phyloP scores from a whole-genome alignment of 2,888 invertebrate genomes.

The Drosophila imparisetae region DNA sequence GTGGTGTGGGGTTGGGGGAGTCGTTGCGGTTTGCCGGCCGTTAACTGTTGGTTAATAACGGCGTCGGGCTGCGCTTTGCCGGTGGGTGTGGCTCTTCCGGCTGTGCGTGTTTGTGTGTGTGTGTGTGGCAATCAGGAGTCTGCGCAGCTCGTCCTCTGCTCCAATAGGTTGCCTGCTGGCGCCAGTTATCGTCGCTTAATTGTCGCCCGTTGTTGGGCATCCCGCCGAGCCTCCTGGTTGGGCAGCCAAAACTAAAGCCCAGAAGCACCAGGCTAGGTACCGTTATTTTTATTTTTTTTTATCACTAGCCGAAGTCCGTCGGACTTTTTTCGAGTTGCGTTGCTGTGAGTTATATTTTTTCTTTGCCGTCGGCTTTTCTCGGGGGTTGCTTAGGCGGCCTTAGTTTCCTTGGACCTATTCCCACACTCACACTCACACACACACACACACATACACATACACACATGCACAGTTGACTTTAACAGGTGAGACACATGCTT shows the following conservation, averaged over 20 bases:
- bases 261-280: constrained; percentile 26
- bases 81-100: constrained; percentile 78
- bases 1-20: neutral
- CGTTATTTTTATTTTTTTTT: neutral
- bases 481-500: constrained; percentile 15
- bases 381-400: constrained; percentile 38
- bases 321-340: constrained; percentile 19
- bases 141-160: constrained; percentile 76
- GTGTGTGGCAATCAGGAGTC: constrained; percentile 64
- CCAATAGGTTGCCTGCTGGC: constrained; percentile 70
- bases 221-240: constrained; percentile 70
- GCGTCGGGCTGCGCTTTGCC: constrained; percentile 14
- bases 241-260: constrained; percentile 30
- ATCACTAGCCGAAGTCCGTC: constrained; percentile 41
- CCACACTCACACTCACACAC: constrained; percentile 15
- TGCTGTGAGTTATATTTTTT: constrained; percentile 13
- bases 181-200: constrained; percentile 60
- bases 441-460: neutral
- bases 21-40: constrained; percentile 43
- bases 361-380: constrained; percentile 38
- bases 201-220: constrained; percentile 58
- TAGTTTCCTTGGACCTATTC: constrained; percentile 58
- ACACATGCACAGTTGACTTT: neutral
- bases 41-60: constrained; percentile 69
- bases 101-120: neutral